These are phyloP conservation scores for Hirudinaria manillensis DNA, from an alignment of 2,888 invertebrate species.

Conservation along the genomic window DNA sequence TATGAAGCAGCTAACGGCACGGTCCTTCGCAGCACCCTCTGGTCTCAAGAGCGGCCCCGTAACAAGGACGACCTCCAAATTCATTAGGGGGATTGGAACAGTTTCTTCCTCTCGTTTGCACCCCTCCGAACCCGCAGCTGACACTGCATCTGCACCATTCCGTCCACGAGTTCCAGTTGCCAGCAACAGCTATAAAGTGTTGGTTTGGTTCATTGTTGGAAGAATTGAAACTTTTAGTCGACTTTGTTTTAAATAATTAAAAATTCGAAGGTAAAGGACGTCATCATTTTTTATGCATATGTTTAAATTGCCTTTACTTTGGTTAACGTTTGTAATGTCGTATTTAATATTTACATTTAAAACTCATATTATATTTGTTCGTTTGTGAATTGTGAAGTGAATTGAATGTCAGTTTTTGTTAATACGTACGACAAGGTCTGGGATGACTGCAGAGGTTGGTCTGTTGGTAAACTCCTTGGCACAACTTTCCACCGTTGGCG, in stretches of 20 bases:
- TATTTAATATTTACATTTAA: background rate
- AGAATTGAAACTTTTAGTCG: too few species aligned
- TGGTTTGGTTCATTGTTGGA: too few species aligned
- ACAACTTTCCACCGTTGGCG: constrained; percentile 39
- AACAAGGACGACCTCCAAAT: constrained; percentile 48
- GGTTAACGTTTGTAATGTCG: background rate
- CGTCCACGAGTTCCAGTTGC: constrained; percentile 34
- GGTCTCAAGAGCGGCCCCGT: constrained; percentile 43
- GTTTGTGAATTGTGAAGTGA: background rate
- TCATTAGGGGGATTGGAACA: constrained; percentile 49
- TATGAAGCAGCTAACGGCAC: constrained; percentile 41
- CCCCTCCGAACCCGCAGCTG: constrained; percentile 48
- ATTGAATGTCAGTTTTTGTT: too few species aligned
- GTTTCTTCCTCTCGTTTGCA: constrained; percentile 43
- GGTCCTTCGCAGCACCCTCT: constrained; percentile 44
- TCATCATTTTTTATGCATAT: too few species aligned
- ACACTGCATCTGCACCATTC: constrained; percentile 43
- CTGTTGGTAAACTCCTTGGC: constrained; percentile 46
- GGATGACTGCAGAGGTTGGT: constrained; percentile 43
- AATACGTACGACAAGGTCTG: constrained; percentile 37
- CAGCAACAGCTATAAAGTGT: constrained; percentile 31
- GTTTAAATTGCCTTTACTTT: too few species aligned
- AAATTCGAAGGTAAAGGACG: too few species aligned
- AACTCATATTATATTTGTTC: background rate
- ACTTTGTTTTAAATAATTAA: too few species aligned